A percentile compares a stretch with the other conserved stretches of the same genome.
Evolutionary conservation across 2,888 invertebrate genomes (phyloP).

Genomic region (Archaeoteleia sp.): DNA sequence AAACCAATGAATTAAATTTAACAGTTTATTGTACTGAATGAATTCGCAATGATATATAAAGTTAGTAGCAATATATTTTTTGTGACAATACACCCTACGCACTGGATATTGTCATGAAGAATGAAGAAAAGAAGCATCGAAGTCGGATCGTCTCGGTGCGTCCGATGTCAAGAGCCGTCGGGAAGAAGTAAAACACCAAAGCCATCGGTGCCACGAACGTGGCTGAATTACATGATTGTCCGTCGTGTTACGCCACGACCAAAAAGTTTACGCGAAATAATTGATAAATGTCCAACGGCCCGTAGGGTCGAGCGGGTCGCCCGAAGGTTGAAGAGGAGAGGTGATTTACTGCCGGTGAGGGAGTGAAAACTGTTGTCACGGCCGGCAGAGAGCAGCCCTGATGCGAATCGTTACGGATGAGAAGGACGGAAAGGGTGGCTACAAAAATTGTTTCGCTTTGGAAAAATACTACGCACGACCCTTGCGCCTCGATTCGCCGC

Average conservation of each 20-base stretch:
- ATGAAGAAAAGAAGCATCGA: no score
- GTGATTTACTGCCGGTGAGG: conserved; percentile 66
- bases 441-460: conserved; percentile 52
- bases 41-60: background rate
- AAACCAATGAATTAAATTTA: no score
- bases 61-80: background rate
- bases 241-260: conserved; percentile 57
- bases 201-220: conserved; percentile 51
- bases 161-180: conserved; percentile 38
- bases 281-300: conserved; percentile 66
- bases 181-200: conserved; percentile 36
- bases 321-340: conserved; percentile 37
- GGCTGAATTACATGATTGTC: conserved; percentile 65
- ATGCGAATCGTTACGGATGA: conserved; percentile 37
- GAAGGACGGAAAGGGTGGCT: conserved; percentile 30
- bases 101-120: no score
- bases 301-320: conserved; percentile 47
- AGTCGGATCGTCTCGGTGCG: conserved; percentile 12
- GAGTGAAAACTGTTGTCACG: conserved; percentile 67
- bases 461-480: conserved; percentile 44
- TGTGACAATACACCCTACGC: background rate
- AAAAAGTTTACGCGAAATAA: conserved; percentile 67
- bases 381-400: conserved; percentile 34
- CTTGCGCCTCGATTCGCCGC: conserved; percentile 46
- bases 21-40: no score